Evolutionary conservation across 2,113 vertebrate species (phyloP).

Genomic region (Entomyzon cyanotis): DNA sequence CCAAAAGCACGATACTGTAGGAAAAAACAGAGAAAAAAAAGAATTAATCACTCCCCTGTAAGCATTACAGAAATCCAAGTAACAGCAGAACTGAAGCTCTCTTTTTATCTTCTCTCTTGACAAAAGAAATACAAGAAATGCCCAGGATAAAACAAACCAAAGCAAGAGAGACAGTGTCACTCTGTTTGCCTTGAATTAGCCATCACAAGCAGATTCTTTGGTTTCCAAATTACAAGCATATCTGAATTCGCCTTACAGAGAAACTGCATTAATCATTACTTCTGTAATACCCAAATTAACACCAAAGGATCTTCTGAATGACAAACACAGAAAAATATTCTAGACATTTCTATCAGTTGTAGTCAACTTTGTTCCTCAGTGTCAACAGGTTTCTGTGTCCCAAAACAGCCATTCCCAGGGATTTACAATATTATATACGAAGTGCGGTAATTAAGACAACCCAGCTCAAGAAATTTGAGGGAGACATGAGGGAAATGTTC

Average conservation of each 20-base stretch:
- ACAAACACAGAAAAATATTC: background rate
- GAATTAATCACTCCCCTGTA: background rate
- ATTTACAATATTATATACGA: background rate
- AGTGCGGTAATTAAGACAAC: background rate
- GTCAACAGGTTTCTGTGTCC: background rate
- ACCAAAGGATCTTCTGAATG: background rate
- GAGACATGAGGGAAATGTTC: background rate
- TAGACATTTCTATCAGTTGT: background rate
- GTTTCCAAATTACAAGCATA: background rate
- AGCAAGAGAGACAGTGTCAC: background rate
- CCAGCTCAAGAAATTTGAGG: background rate
- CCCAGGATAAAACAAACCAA: background rate
- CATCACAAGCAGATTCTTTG: background rate
- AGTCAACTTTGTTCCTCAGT: background rate
- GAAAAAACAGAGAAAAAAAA: constrained; percentile 32
- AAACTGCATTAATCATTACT: background rate
- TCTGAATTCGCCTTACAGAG: background rate
- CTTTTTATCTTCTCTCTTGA: background rate
- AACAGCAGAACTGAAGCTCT: background rate
- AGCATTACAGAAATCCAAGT: background rate
- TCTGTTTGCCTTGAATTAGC: background rate
- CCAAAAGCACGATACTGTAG: constrained; percentile 92
- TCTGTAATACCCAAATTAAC: background rate
- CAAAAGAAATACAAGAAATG: background rate
- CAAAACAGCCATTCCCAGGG: background rate